Evolutionary conservation across 2,888 invertebrate species (phyloP).

Genomic region (Polymixis lichenea): DNA sequence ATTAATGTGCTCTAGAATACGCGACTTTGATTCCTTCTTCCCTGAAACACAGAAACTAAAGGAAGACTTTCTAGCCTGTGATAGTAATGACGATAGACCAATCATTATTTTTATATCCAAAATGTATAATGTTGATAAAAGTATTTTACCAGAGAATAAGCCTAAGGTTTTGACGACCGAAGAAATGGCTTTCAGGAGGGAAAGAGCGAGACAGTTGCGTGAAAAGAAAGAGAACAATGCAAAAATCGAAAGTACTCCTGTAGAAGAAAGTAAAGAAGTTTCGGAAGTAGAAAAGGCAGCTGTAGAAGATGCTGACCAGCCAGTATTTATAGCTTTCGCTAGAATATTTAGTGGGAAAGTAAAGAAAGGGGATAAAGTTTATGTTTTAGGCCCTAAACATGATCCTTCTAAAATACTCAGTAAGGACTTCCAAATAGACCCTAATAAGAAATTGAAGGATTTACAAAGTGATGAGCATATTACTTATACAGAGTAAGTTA

Average conservation of each 20-base stretch:
- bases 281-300: slow-evolving; percentile 74
- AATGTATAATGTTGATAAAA: slow-evolving; percentile 96
- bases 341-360: slow-evolving; percentile 97
- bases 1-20: slow-evolving; percentile 94
- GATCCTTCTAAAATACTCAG: slow-evolving; percentile 92
- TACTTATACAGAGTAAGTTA: slow-evolving; percentile 89
- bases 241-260: slow-evolving; percentile 66
- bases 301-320: slow-evolving; percentile 86
- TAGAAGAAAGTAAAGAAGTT: slow-evolving; percentile 71
- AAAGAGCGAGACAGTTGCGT: slow-evolving; percentile 92
- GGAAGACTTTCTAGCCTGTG: slow-evolving; percentile 93
- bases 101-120: slow-evolving; percentile 95
- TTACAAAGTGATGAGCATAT: slow-evolving; percentile 92
- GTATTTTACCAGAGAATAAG: slow-evolving; percentile 94
- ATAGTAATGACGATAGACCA: slow-evolving; percentile 91
- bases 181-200: slow-evolving; percentile 93
- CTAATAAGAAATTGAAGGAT: slow-evolving; percentile 90
- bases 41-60: slow-evolving; percentile 93
- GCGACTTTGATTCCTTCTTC: slow-evolving; percentile 92
- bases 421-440: slow-evolving; percentile 83
- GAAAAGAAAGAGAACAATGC: slow-evolving; percentile 85
- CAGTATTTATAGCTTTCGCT: slow-evolving; percentile 97
- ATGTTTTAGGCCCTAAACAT: slow-evolving; percentile 96
- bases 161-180: slow-evolving; percentile 94
- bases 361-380: slow-evolving; percentile 94